Evolutionary conservation across 2,113 vertebrate species (phyloP), one percentile per base, ranked within the genome.

Genomic region (Microcebus ravelobensis): DNA sequence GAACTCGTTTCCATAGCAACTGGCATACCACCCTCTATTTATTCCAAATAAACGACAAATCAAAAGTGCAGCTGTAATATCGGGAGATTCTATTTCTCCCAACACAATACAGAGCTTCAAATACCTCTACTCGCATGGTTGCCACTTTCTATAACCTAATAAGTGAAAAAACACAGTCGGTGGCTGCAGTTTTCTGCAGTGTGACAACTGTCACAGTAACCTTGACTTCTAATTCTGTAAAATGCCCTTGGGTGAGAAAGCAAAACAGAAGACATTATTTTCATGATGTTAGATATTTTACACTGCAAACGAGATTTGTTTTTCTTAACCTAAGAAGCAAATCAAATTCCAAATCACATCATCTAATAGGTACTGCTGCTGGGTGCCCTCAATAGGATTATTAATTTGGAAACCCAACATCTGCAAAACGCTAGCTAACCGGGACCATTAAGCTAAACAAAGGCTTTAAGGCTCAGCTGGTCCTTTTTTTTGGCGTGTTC

Each of bases 1-100:
- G 93, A 74, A 52, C 57, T 6, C 3, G 97, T 98, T 98, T 96
- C 96, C 97, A 96, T 77, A n/a, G 96, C 97, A 97, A 98, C 98
- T 63, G 95, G 97, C 98, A 91, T 93, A 92, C 94, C 95, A 82
- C 84, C 97, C 97, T 94, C 97, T 94, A 82, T 91, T 96, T 96
- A 81, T 83, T 97, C 95, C 86, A n/a, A 96, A 97, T 96, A 97
- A 98, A 98, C 63, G 96, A 97, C 97, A 91, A 96, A 96, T 96
- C 95, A 96, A 96, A 97, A 77, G 95, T 45, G 76, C 98, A 97
- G 98, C 96, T 92, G 95, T 96, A 93, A 94, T 50, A 97, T 31
- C 25, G 0, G 71, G 31, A 71, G 77, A 97, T 96, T 96, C 91
- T 91, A 18, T 76, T 96, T 94, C 97, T 96, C 96, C 86, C 59